Base-by-base conservation (phyloP, 2,888 invertebrate genomes). In the Reticulitermes lucifugus region DNA sequence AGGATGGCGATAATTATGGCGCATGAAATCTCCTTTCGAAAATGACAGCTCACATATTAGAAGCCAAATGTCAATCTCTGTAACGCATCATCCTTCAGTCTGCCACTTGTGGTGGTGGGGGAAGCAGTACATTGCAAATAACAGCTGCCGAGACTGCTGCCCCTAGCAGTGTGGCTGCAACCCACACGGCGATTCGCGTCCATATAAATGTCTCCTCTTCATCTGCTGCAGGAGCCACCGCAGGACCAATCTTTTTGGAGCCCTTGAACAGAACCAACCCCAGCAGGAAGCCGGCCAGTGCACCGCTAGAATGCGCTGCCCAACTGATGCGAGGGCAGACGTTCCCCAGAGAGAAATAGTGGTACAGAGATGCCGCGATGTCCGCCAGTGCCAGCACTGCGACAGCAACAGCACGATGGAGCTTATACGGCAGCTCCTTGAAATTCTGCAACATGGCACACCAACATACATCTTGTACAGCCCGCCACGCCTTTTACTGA, bases 291-390 rank as follows among this genome's bases (percentile, higher is more conserved):
- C 96, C 96, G 0, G 94, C 92, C 0, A 94, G 89, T 5, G 95
- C 96, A 7, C 96, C 96, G 10, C 94, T 93, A 25, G 93, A 91
- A 89, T 96, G 96, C 9, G 96, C 95, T 0, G 94, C 93, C 93
- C 95, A 94, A 71, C 96, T 95, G 86, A 95, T 92, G 55, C 90
- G 88, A 0, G 91, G 91, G 85, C 89, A 89, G 29, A 90, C 90
- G 89, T 91, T 91, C 71, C 90, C 90, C 86, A 91, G 90, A 73
- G 90, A 88, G 87, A 90, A 89, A 83, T 91, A 90, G 87, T 93
- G 93, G 85, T 91, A 90, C n/a, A 91, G 88, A 71, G 92, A 92
- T 88, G 91, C 93, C 22, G 93, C 92, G 89, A 94, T 92, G 90
- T 96, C 96, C 43, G 95, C 94, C 55, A 93, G 90, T 10, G 94